Percentiles rank a stretch among this genome's conserved stretches.
phyloP scores from a whole-genome alignment of 2,113 vertebrate genomes.

The Columbina picui region DNA sequence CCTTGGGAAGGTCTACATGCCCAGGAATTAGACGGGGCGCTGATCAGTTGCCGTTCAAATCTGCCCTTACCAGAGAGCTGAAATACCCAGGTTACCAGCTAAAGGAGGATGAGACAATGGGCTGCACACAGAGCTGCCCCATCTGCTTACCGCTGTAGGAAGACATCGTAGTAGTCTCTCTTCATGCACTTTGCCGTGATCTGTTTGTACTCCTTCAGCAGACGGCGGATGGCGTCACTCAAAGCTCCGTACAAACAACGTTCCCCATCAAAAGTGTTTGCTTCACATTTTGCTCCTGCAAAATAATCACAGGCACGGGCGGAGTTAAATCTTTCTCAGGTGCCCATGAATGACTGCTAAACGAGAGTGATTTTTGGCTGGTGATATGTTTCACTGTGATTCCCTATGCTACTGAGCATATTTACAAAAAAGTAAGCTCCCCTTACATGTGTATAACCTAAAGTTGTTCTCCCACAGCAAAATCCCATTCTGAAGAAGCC shows the following conservation, averaged over 20 bases:
- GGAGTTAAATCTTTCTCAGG: neutral
- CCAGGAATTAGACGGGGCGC: neutral
- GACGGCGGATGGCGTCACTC: constrained; percentile 87
- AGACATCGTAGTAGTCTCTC: constrained; percentile 90
- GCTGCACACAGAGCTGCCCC: neutral
- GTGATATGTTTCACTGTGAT: neutral
- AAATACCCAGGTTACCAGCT: neutral
- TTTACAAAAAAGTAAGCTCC: neutral
- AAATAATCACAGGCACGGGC: neutral
- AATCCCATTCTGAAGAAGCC: neutral
- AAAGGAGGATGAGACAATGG: neutral
- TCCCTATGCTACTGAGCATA: neutral
- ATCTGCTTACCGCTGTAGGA: constrained; percentile 86
- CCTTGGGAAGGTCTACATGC: neutral
- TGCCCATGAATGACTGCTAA: rapidly evolving
- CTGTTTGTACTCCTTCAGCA: constrained; percentile 93
- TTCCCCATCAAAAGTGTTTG: constrained; percentile 96
- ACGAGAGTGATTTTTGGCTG: rapidly evolving
- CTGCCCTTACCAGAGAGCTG: neutral
- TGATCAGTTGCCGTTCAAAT: neutral
- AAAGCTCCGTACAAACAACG: constrained; percentile 92
- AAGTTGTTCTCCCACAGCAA: neutral
- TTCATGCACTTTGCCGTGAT: constrained; percentile 89
- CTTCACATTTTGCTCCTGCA: constrained; percentile 92
- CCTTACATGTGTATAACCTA: neutral